phyloP scores from a whole-genome alignment of 2,797 vertebrate genomes.

The Atherinosoma microstoma region DNA sequence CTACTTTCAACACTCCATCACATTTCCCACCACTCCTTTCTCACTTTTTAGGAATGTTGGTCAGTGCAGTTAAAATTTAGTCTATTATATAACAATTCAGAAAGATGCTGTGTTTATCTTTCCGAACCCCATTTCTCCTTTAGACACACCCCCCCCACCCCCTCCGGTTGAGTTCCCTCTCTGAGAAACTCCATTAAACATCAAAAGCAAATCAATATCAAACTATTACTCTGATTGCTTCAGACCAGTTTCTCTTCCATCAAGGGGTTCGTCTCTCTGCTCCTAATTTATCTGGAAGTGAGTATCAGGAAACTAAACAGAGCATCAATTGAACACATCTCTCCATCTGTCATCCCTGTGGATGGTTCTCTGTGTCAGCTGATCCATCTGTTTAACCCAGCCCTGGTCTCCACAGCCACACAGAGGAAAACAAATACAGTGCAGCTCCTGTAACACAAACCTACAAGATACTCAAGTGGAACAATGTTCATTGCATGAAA shows the following conservation, averaged over 20 bases:
- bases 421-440: constrained; percentile 42
- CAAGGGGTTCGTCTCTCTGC: constrained; percentile 55
- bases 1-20: constrained; percentile 6
- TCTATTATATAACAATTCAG: constrained; percentile 35
- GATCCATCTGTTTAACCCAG: constrained; percentile 68
- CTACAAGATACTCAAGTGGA: constrained; percentile 32
- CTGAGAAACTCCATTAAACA: constrained; percentile 67
- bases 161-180: constrained; percentile 23
- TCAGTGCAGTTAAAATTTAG: constrained; percentile 43
- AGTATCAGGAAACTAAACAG: constrained; percentile 66
- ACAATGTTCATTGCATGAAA: constrained; percentile 60
- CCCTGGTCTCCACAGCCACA: constrained; percentile 47
- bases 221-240: constrained; percentile 32
- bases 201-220: constrained; percentile 73
- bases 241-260: constrained; percentile 30
- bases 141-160: no score
- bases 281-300: constrained; percentile 61
- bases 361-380: constrained; percentile 58
- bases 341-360: constrained; percentile 68
- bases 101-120: constrained; percentile 41
- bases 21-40: constrained; percentile 27
- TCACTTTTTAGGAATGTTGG: constrained; percentile 57
- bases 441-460: constrained; percentile 31
- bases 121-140: constrained; percentile 18
- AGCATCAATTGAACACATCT: constrained; percentile 56